phyloP scores from a whole-genome alignment of 1,140 invertebrate species.

The Lasioglossum albipes region DNA sequence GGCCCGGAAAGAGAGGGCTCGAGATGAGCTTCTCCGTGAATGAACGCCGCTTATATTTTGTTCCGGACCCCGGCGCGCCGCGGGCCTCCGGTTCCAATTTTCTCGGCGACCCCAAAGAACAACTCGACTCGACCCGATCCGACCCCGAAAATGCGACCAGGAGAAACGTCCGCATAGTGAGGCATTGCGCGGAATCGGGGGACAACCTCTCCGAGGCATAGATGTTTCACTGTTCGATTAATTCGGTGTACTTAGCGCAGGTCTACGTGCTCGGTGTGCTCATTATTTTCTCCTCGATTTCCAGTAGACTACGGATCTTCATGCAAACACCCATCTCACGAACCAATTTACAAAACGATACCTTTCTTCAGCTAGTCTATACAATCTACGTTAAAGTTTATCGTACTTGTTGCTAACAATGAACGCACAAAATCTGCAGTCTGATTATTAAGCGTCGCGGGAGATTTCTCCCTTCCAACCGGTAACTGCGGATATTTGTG shows the following conservation, averaged over 20 bases:
- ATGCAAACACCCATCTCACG: too few relatives aligned
- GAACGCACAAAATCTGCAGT: too few relatives aligned
- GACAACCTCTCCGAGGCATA: background rate
- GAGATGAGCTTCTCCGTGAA: background rate
- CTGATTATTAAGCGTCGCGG: too few relatives aligned
- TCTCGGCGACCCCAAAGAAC: background rate
- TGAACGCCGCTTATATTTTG: background rate
- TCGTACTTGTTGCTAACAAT: too few relatives aligned
- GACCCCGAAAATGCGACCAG: background rate
- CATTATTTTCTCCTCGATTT: slow-evolving; percentile 18
- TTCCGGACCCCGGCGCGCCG: background rate
- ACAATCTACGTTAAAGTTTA: too few relatives aligned
- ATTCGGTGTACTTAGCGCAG: slow-evolving; percentile 26
- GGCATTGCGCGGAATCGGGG: too few relatives aligned
- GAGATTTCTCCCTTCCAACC: too few relatives aligned
- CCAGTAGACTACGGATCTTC: too few relatives aligned
- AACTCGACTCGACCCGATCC: background rate
- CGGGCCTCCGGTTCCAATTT: background rate
- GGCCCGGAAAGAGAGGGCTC: background rate
- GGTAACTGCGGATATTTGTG: too few relatives aligned
- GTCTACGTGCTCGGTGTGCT: slow-evolving; percentile 28
- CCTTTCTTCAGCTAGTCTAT: too few relatives aligned
- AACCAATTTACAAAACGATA: too few relatives aligned
- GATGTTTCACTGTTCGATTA: slow-evolving; percentile 16
- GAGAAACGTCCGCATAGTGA: too few relatives aligned